Conservation (phyloP, 2,113 vertebrate genomes). For the Vulpes ferrilata region DNA sequence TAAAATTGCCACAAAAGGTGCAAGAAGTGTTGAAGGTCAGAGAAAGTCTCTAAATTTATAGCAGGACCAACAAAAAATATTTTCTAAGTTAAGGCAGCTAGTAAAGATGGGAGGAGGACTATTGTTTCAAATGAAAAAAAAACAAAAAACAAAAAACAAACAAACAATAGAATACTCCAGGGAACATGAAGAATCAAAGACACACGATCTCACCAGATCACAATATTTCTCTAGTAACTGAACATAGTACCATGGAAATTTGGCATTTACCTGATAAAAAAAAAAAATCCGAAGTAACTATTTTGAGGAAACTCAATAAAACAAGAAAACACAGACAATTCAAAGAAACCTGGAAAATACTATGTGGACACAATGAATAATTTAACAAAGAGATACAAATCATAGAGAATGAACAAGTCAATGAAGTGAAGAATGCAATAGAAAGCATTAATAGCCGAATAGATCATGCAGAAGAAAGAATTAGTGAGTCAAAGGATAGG, state of each 20-base stretch:
- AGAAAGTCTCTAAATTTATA: not conserved
- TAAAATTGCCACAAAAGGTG: not conserved
- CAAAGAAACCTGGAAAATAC: not conserved
- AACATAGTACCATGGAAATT: not conserved
- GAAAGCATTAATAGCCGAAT: not conserved
- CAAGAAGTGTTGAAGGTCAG: not conserved
- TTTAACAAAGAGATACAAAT: not conserved
- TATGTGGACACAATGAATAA: not conserved
- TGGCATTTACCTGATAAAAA: not conserved
- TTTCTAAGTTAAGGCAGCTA: not conserved
- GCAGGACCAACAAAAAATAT: not conserved
- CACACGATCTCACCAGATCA: not conserved
- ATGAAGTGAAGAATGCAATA: not conserved
- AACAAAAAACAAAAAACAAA: too few relatives aligned
- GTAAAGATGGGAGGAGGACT: not conserved
- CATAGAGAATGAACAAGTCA: not conserved
- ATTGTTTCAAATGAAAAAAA: not conserved
- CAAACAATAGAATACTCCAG: not conserved
- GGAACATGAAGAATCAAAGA: not conserved
- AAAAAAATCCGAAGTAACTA: not conserved
- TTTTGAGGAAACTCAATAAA: not conserved
- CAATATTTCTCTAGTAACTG: not conserved
- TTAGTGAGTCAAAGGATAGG: not conserved
- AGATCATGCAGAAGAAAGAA: not conserved
- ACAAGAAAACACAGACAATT: not conserved